Evolutionary conservation across 2,888 invertebrate species (phyloP), one percentile per base, ranked within the genome.

Genomic region (Dichetophora obliterata): DNA sequence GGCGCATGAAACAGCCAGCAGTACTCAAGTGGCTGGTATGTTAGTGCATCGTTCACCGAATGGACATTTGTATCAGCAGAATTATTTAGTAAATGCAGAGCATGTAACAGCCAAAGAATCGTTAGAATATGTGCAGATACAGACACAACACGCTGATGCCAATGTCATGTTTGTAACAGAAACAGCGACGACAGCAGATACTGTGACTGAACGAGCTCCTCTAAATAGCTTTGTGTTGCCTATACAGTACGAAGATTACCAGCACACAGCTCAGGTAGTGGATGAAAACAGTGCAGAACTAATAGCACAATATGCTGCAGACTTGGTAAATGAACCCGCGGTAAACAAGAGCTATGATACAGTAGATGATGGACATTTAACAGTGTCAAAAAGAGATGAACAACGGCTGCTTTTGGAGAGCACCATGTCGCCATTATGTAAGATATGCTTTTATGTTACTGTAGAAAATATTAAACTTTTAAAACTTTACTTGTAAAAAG

Each of bases 351-450:
- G 43, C 57, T 69, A 79, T 48, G 70, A 65, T 24, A 66, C 73
- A 3, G 59, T 61, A 5, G 71, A 11, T 43, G 24, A n/a, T 16
- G 61, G 31, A 63, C 75, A 71, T 70, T 76, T 19, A 43, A 77
- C 78, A 9, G 71, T 77, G 57, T 70, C 78, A 16, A 5, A 78
- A 11, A 78, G 81, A 48, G 82, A 83, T 24, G 81, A 83, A 24
- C 83, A 83, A 52, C 76, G 83, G 31, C 78, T 81, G 27, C 66
- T 84, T 11, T 54, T 84, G 6, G 83, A 83, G 37, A 83, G 82
- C 63, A 82, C 83, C 14, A 83, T 84, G 83, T 83, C 83, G 4
- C 82, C 84, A n/a, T 76, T 84, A 57, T 80, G 84, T 84, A 79
- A 77, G 82, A 78, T 14, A 43, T 75, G 54, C 43, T n/a, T 69